A percentile compares a stretch with the other conserved stretches of the same genome.
Conservation (phyloP, 2,888 invertebrate species). For the Lepidocyrtinus sp. region DNA sequence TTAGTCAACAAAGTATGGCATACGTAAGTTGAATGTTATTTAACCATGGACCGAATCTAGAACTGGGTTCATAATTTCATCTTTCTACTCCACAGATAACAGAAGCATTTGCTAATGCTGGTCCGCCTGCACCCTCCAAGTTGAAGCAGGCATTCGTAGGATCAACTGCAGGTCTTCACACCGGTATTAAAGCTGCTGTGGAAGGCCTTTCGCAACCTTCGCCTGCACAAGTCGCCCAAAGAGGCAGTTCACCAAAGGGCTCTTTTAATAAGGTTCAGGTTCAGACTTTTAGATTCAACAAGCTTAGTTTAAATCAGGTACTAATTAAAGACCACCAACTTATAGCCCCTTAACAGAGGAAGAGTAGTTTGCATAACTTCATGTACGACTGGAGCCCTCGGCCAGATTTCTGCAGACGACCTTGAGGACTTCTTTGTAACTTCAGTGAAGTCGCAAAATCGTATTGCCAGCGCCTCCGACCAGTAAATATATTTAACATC, state of each 20-base stretch:
- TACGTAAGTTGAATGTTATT: too few species aligned
- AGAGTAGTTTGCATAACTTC: constrained; percentile 93
- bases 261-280: too few species aligned
- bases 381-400: constrained; percentile 83
- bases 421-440: constrained; percentile 91
- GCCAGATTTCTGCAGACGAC: constrained; percentile 73
- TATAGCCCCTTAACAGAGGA: constrained; percentile 77
- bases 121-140: constrained; percentile 75
- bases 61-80: too few species aligned
- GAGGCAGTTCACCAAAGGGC: constrained; percentile 19
- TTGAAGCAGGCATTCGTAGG: constrained; percentile 69
- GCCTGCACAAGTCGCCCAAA: constrained; percentile 79
- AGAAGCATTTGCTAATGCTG: constrained; percentile 86
- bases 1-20: constrained; percentile 84
- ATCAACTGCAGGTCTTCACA: constrained; percentile 82
- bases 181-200: constrained; percentile 88
- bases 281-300: too few species aligned
- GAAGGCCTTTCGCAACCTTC: constrained; percentile 83
- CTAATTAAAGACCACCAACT: too few species aligned
- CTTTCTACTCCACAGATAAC: constrained; percentile 78
- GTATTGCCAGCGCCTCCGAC: constrained; percentile 77
- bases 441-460: constrained; percentile 87
- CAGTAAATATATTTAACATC: constrained; percentile 75
- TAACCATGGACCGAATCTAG: too few species aligned
- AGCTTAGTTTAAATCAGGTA: too few species aligned